Evolutionary conservation across 1,140 invertebrate species (phyloP), one percentile per base, ranked within the genome.

Genomic region (Rhagoletis zephyria): DNA sequence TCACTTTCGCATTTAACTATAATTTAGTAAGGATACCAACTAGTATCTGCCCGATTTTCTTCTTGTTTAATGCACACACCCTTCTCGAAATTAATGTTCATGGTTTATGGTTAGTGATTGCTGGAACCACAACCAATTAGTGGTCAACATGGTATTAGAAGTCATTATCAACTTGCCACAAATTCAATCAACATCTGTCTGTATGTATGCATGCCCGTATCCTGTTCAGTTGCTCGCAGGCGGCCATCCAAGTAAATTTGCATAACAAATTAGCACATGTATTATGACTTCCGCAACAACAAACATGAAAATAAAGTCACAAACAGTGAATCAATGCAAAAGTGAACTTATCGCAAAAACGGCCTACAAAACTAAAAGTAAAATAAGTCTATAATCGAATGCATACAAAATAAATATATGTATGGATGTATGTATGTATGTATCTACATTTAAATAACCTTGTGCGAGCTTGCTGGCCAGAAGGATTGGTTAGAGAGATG

Each of bases 101-200:
- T 48, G 14, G 5, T 74, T 30, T 42, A 48, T 48, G 14, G 16
- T 19, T 42, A 81, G 48, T 81, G 14, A 74, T 74, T 45, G 67
- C 74, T 30, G 30, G 30, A 51, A 81, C 48, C 74, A 56, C 74
- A 81, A 19, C 74, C 74, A 81, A 81, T 81, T 81, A 81, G 51
- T 81, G 45, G 45, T 81, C 14, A 81, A 51, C n/a, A 81, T 81
- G 42, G n/a, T 56, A 81, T 81, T 81, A 59, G 48, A 59, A 48
- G 48, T 81, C 48, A 56, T 81, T 81, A 81, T 81, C 74, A 56
- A 81, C 74, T 81, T 81, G 48, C 74, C 74, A 81, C 74, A 81
- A 81, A 81, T 56, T 81, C 74, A 81, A 81, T 81, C 74, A 81
- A 81, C 48, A 81, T 56, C 48, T 77, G 70, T 16, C 12, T 45